Conservation (phyloP, 2,888 invertebrate genomes). For the Euplexia lucipara region DNA sequence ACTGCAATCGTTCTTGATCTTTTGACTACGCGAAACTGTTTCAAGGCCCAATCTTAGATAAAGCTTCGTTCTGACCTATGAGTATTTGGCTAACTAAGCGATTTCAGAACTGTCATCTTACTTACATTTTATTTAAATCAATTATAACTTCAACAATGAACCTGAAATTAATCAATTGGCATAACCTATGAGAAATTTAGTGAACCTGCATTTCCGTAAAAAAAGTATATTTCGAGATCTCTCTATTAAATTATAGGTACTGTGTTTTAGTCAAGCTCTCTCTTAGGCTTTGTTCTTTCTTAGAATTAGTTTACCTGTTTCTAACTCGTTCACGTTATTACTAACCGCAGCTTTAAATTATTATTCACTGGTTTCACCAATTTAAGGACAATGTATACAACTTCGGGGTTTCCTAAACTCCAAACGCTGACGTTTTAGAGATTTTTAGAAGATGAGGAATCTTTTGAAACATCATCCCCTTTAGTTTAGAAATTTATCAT, state of each 20-base stretch:
- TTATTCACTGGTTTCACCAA: neutral
- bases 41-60: conserved; percentile 64
- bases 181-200: neutral
- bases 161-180: neutral
- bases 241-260: neutral
- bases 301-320: neutral
- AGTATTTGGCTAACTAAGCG: conserved; percentile 25
- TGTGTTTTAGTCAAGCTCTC: conserved; percentile 3
- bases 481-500: neutral
- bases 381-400: neutral
- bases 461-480: neutral
- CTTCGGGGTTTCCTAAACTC: neutral
- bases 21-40: conserved; percentile 69
- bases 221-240: neutral
- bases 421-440: too few relatives aligned
- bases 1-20: conserved; percentile 68
- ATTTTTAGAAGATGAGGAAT: neutral
- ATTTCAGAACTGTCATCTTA: conserved; percentile 21
- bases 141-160: neutral
- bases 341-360: neutral
- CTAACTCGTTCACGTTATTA: neutral
- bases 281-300: neutral
- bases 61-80: conserved; percentile 23
- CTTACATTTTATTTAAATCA: too few relatives aligned
- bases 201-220: conserved; percentile 1